A percentile compares a stretch with the other conserved stretches of the same genome.
These are phyloP conservation scores for Stramonita haemastoma DNA, from an alignment of 2,888 invertebrate species.

Conservation along the genomic window DNA sequence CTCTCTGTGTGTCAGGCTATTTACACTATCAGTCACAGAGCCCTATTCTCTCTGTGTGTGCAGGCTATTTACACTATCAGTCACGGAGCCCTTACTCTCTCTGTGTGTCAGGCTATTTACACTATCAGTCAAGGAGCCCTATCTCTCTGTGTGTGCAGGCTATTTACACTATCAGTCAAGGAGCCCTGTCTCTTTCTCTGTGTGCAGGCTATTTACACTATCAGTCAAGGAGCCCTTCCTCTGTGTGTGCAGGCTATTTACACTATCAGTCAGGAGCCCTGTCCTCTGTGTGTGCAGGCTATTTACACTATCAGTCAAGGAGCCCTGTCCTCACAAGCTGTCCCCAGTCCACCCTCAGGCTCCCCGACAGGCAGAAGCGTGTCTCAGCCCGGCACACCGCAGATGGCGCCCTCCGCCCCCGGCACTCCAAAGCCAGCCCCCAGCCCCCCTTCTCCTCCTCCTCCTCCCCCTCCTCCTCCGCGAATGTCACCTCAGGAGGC, in stretches of 20 bases:
- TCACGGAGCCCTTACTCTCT: conserved; percentile 30
- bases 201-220: conserved; percentile 42
- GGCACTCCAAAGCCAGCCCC: not conserved
- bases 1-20: too few relatives aligned
- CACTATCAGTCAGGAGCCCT: too few relatives aligned
- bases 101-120: too few relatives aligned
- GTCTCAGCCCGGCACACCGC: not conserved
- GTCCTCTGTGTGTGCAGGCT: not conserved
- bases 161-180: too few relatives aligned
- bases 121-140: too few relatives aligned
- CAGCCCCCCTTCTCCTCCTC: not conserved
- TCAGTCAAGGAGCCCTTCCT: conserved; percentile 41
- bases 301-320: conserved; percentile 47
- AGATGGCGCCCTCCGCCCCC: not conserved
- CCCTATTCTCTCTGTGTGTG: too few relatives aligned
- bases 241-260: too few relatives aligned
- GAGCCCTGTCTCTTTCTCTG: not conserved
- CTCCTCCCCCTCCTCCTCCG: not conserved
- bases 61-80: conserved; percentile 46
- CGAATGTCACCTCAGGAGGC: not conserved
- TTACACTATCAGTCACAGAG: too few relatives aligned
- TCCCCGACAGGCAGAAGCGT: conserved; percentile 10
- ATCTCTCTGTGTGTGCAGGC: not conserved
- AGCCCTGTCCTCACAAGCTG: conserved; percentile 5
- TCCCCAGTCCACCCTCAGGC: conserved; percentile 10